Evolutionary conservation across 2,888 invertebrate genomes (phyloP).

Genomic region (Abscondita cerata): DNA sequence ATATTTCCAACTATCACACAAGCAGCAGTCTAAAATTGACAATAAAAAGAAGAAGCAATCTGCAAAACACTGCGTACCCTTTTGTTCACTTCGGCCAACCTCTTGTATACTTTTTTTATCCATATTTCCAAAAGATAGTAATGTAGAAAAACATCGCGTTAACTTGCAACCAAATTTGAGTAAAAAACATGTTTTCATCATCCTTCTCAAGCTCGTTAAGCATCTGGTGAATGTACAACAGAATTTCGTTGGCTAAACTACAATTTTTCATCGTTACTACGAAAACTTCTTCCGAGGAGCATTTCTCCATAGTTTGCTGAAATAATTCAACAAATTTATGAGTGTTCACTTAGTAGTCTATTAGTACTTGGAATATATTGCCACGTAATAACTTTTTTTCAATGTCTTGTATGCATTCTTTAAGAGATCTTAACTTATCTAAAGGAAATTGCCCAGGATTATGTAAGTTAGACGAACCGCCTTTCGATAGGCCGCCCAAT

Average conservation of each 20-base stretch:
- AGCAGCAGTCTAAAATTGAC: constrained; percentile 72
- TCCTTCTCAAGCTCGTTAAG: constrained; percentile 69
- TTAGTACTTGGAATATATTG: constrained; percentile 70
- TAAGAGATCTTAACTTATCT: constrained; percentile 71
- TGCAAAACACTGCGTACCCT: constrained; percentile 73
- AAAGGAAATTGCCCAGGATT: constrained; percentile 67
- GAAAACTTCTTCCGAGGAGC: constrained; percentile 51
- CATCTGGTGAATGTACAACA: constrained; percentile 69
- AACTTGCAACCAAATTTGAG: constrained; percentile 68
- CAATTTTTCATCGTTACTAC: constrained; percentile 52
- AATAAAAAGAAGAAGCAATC: no score
- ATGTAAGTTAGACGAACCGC: constrained; percentile 72
- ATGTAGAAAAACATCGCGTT: constrained; percentile 72
- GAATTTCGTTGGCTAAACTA: constrained; percentile 68
- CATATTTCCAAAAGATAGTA: constrained; percentile 73
- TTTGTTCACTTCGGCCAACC: constrained; percentile 76
- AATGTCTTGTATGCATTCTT: constrained; percentile 74
- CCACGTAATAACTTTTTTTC: constrained; percentile 73
- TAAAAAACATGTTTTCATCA: constrained; percentile 62
- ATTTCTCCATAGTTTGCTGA: constrained; percentile 51
- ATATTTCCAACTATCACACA: constrained; percentile 81
- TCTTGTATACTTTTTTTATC: constrained; percentile 80
- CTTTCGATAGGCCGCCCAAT: constrained; percentile 82
- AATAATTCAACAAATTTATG: no score
- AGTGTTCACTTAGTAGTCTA: no score